Evolutionary conservation across 2,888 invertebrate species (phyloP).

Genomic region (Meliscaeva auricollis): DNA sequence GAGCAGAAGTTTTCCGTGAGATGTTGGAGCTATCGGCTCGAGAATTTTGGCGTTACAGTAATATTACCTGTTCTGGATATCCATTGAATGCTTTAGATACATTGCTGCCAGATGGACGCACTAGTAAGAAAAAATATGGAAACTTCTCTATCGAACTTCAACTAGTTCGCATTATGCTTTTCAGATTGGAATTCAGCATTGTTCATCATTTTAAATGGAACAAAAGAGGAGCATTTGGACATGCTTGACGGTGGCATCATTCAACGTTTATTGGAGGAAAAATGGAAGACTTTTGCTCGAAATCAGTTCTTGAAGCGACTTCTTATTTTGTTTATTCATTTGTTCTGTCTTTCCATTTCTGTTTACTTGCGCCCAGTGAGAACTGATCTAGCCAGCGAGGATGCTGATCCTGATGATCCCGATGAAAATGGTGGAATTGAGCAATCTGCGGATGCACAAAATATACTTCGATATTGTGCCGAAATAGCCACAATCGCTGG

Average conservation of each 20-base stretch:
- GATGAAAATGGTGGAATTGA: constrained; percentile 84
- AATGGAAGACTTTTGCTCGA: constrained; percentile 99
- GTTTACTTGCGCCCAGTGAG: constrained; percentile 94
- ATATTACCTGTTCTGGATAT: constrained; percentile 99
- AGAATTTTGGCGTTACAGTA: constrained; percentile 99
- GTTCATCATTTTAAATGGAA: constrained; percentile 98
- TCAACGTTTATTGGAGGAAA: constrained; percentile 97
- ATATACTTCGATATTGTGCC: constrained; percentile 87
- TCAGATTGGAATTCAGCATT: constrained; percentile 99
- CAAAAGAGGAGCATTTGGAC: constrained; percentile 98
- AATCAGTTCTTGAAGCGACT: constrained; percentile 96
- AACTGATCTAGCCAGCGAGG: constrained; percentile 79
- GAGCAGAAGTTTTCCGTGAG: constrained; percentile 98
- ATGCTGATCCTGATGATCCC: constrained; percentile 81
- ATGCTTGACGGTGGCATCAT: constrained; percentile 99
- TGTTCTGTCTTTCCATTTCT: constrained; percentile 94
- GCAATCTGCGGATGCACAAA: constrained; percentile 82
- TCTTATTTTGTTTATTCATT: constrained; percentile 93
- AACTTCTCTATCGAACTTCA: neutral
- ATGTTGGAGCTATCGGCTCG: constrained; percentile 97
- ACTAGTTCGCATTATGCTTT: neutral
- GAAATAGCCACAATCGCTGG: constrained; percentile 94
- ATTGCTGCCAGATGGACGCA: constrained; percentile 95
- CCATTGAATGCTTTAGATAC: constrained; percentile 98
- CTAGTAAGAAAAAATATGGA: constrained; percentile 87